Base-by-base conservation (phyloP, 2,888 invertebrate species). In the Erebia aethiops region DNA sequence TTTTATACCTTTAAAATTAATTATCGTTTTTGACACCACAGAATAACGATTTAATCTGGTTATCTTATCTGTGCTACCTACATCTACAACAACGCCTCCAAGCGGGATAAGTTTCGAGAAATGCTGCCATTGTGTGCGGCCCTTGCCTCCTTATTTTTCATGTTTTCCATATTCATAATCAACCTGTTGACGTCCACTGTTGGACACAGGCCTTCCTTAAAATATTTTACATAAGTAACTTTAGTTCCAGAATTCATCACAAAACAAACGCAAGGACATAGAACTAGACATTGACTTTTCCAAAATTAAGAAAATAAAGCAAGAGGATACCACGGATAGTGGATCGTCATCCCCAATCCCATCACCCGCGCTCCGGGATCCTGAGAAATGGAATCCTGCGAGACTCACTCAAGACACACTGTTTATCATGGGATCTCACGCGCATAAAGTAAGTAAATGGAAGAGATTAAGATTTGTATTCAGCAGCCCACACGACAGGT, bases 381-480 rank as follows among this genome's bases (percentile, higher is more conserved):
- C 92, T 0, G 94, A 95, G 58, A 95, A 96, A 87, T 97, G 97
- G 97, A 96, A 97, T 81, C 95, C 97, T 0, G 94, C 94, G 0
- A 90, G 97, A 77, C 93, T 97, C 43, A 95, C 93, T n/a, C 90
- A 94, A 67, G 95, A 96, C n/a, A 96, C 96, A 0, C 83, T 95
- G 63, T 97, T 97, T 84, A 96, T 97, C 63, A 96, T 97, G 96
- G 97, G 97, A 41, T 96, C 97, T 72, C 95, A 95, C 85, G 95
- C 95, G 56, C 95, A 95, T 82, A 96, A 96, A 87, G 94, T 93
- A 82, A 78, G 71, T 46, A 46, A 10, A 10, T 13, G 1, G 14
- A 49, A 49, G 14, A 49, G 49, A 35, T 35, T 35, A 35, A 7
- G 35, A 35, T 35, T 35, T 7, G 1, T 35, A 35, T 35, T 35